These are phyloP conservation scores for Philaethria dido DNA, from an alignment of 2,888 invertebrate species.

Conservation along the genomic window DNA sequence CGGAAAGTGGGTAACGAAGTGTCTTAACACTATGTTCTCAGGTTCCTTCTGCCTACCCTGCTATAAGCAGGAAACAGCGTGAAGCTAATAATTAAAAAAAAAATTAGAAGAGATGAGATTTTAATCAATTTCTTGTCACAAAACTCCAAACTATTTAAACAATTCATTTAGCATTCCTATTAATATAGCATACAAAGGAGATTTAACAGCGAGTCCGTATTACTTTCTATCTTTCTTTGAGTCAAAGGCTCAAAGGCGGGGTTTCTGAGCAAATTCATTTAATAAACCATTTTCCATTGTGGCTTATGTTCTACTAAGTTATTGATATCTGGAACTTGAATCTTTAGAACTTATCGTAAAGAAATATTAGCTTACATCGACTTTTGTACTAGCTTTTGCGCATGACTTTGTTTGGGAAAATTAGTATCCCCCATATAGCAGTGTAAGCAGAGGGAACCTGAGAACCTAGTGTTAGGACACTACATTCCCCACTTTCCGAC, in stretches of 20 bases:
- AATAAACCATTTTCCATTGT: slow-evolving; percentile 33
- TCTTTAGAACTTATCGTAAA: slow-evolving; percentile 19
- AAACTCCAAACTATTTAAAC: background rate
- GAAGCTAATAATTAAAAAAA: too few relatives aligned
- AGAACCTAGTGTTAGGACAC: too few relatives aligned
- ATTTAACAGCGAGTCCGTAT: slow-evolving; percentile 32
- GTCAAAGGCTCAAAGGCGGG: slow-evolving; percentile 35
- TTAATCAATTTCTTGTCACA: background rate
- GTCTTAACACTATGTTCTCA: too few relatives aligned
- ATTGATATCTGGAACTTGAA: slow-evolving; percentile 25
- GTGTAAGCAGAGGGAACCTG: too few relatives aligned
- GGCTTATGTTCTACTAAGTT: slow-evolving; percentile 28
- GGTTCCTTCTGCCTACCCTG: too few relatives aligned
- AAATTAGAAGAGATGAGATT: slow-evolving; percentile 18
- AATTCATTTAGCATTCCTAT: slow-evolving; percentile 24
- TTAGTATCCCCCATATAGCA: too few relatives aligned
- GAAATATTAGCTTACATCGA: slow-evolving; percentile 4
- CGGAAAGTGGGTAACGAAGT: too few relatives aligned
- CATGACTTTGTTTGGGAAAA: background rate
- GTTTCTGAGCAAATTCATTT: slow-evolving; percentile 30
- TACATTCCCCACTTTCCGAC: too few relatives aligned
- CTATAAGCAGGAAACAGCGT: too few relatives aligned
- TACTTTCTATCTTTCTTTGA: slow-evolving; percentile 39
- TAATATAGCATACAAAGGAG: slow-evolving; percentile 24
- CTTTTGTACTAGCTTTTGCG: background rate